Conservation (phyloP, 2,113 vertebrate genomes). For the Ivindomyrus marchei region DNA sequence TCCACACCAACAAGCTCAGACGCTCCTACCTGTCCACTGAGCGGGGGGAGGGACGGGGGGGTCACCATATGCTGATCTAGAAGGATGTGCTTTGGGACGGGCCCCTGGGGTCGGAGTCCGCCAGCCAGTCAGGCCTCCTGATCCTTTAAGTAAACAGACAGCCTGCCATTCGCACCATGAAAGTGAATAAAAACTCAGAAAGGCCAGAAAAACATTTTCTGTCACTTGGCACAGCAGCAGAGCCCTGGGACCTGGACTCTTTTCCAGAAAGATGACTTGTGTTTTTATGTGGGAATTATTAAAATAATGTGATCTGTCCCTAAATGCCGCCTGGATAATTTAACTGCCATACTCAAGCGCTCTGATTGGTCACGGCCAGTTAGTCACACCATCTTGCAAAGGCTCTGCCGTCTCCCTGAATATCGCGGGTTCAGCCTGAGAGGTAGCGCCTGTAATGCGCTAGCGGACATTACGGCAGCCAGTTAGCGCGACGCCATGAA, state of each 20-base stretch:
- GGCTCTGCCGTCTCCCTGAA: neutral
- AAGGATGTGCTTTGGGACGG: neutral
- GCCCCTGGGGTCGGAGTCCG: neutral
- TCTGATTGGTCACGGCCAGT: conserved; percentile 21
- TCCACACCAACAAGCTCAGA: neutral
- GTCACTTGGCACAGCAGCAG: conserved; percentile 38
- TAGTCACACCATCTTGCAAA: conserved; percentile 15
- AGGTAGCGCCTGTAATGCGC: neutral
- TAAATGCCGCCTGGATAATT: conserved; percentile 18
- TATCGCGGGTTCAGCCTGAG: neutral
- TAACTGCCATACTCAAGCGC: neutral
- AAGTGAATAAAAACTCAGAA: conserved; percentile 18
- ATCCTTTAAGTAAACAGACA: conserved; percentile 10
- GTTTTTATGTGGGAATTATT: conserved; percentile 46
- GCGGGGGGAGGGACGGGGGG: neutral
- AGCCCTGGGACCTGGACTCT: conserved; percentile 45
- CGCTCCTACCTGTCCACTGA: neutral
- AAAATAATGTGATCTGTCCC: conserved; percentile 30
- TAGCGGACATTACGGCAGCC: conserved; percentile 1
- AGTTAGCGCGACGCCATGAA: neutral
- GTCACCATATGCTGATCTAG: neutral
- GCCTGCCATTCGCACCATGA: conserved; percentile 21
- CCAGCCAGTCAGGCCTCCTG: neutral
- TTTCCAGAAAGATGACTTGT: conserved; percentile 37
- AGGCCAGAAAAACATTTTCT: conserved; percentile 36